Evolutionary conservation across 2,797 vertebrate species (phyloP).

Genomic region (Columba guinea): DNA sequence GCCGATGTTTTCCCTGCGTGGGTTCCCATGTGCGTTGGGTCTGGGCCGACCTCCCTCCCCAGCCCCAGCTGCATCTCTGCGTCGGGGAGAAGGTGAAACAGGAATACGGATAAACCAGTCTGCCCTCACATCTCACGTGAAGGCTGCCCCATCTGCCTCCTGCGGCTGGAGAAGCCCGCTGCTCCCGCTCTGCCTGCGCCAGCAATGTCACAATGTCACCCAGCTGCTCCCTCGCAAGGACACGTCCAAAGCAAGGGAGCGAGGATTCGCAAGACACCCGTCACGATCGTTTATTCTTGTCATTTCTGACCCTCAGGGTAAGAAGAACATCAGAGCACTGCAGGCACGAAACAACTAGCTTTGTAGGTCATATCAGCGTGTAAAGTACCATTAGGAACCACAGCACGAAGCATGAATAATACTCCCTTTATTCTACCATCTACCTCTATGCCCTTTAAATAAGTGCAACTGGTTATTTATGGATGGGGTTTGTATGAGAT

Average conservation of each 20-base stretch:
- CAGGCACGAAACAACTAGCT: slow-evolving; percentile 44
- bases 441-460: slow-evolving; percentile 48
- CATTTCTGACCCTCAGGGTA: slow-evolving; percentile 43
- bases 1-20: neutral
- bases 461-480: slow-evolving; percentile 16
- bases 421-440: slow-evolving; percentile 8
- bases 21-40: rapidly evolving
- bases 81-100: neutral
- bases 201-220: slow-evolving; percentile 4
- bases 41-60: neutral
- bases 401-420: slow-evolving; percentile 4
- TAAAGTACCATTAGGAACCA: slow-evolving; percentile 43
- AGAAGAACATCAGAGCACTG: slow-evolving; percentile 38
- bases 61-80: neutral
- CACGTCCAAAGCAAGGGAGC: neutral
- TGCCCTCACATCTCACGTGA: rapidly evolving
- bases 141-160: rapidly evolving
- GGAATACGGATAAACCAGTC: rapidly evolving
- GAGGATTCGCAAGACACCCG: neutral
- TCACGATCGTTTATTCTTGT: slow-evolving; percentile 2
- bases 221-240: slow-evolving; percentile 23
- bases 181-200: neutral
- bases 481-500: rapidly evolving
- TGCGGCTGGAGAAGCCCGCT: rapidly evolving
- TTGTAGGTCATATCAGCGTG: slow-evolving; percentile 18